Evolutionary conservation across 1,140 invertebrate genomes (phyloP).

Genomic region (Drosophila lini): DNA sequence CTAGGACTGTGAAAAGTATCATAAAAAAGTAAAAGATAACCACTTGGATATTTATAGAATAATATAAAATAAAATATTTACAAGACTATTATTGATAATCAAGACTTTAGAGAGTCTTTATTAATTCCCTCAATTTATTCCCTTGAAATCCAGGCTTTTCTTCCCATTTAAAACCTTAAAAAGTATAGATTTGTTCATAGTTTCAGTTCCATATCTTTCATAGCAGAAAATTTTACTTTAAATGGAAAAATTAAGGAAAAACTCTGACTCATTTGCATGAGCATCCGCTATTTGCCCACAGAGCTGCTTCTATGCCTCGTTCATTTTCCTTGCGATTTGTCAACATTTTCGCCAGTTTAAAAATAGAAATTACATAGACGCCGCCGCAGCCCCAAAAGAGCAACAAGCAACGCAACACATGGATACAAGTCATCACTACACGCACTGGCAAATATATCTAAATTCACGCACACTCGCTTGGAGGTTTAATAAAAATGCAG

Average conservation of each 20-base stretch:
- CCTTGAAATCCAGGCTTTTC: too few relatives aligned
- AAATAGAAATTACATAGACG: conserved; percentile 75
- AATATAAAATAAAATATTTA: too few relatives aligned
- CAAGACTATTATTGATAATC: too few relatives aligned
- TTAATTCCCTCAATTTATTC: too few relatives aligned
- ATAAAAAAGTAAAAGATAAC: too few relatives aligned
- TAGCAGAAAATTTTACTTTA: not conserved
- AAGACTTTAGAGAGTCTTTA: too few relatives aligned
- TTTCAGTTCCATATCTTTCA: not conserved
- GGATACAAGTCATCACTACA: conserved; percentile 11
- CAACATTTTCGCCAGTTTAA: conserved; percentile 51
- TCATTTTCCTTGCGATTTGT: conserved; percentile 43
- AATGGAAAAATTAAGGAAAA: not conserved
- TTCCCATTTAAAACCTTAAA: not conserved
- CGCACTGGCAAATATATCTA: conserved; percentile 18
- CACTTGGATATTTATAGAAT: too few relatives aligned
- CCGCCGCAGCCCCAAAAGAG: conserved; percentile 21
- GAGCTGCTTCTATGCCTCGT: conserved; percentile 20
- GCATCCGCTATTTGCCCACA: conserved; percentile 15
- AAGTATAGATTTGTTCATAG: not conserved
- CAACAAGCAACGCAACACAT: conserved; percentile 10
- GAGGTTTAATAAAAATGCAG: conserved; percentile 37
- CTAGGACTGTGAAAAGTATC: too few relatives aligned
- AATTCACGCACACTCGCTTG: conserved; percentile 13
- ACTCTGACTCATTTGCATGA: conserved; percentile 17